Percentiles rank a stretch among this genome's conserved stretches.
phyloP scores from a whole-genome alignment of 2,113 vertebrate genomes.

The Hemichromis elongatus region DNA sequence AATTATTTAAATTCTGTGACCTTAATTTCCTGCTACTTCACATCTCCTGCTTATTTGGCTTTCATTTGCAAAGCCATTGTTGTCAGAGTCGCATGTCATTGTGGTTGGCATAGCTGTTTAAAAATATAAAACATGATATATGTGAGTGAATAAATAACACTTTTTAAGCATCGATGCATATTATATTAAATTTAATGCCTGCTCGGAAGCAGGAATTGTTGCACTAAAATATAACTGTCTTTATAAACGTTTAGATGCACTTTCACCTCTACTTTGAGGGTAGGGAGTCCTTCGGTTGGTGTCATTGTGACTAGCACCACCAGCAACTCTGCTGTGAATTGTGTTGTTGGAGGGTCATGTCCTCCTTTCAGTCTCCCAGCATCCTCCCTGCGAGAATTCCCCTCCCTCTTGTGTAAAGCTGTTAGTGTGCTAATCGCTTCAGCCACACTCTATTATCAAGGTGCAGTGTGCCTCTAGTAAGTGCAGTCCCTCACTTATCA shows the following conservation, averaged over 20 bases:
- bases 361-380: constrained; percentile 16
- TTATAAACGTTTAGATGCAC: background rate
- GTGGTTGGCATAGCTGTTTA: background rate
- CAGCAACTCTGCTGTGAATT: constrained; percentile 39
- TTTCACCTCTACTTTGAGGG: constrained; percentile 1
- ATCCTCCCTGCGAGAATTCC: constrained; percentile 12
- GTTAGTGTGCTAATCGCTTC: constrained; percentile 68
- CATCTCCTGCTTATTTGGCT: background rate
- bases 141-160: background rate
- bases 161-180: background rate
- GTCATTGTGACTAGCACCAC: constrained; percentile 25
- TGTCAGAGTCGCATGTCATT: background rate
- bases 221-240: background rate
- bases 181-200: background rate
- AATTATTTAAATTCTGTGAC: background rate
- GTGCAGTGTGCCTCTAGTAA: constrained; percentile 41
- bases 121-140: background rate
- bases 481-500: constrained; percentile 38
- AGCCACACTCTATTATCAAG: constrained; percentile 62
- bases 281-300: background rate
- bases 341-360: constrained; percentile 18
- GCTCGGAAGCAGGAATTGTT: background rate
- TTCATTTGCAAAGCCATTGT: background rate
- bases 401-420: constrained; percentile 40
- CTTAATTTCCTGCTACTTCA: background rate